Evolutionary conservation across 2,888 invertebrate species (phyloP), one percentile per base, ranked within the genome.

Genomic region (Xiphydria camelus): DNA sequence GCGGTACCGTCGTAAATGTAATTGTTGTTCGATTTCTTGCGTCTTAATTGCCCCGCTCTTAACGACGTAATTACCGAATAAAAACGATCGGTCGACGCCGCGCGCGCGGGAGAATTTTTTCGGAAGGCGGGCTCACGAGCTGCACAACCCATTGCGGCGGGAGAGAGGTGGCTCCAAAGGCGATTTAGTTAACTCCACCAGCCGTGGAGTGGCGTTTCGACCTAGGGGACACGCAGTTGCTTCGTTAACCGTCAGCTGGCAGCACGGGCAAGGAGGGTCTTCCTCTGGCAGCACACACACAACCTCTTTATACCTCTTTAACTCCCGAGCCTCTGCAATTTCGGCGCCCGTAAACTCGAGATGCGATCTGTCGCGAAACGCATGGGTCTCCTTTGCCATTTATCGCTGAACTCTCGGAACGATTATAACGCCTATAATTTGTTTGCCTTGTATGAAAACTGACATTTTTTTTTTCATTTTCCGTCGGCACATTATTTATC

Each of bases 201-300:
- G 34, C 57, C 64, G 58, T 5, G 4, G 31, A 32, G 62, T 41
- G 67, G 66, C 64, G 67, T 55, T 47, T 32, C 47, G 25, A 42
- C 45, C 10, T n/a, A n/a, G n/a, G n/a, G 29, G 47, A 33, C 26
- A 29, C 33, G 44, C 47, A 26, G 44, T 59, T 62, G 42, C 31
- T 35, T 36, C 41, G 29, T 23, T 26, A 31, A 38, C 61, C 73
- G 59, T 49, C 49, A 74, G 75, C 59, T 69, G 66, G 72, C 75
- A 73, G 73, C 75, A 75, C 71, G 55, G 57, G 68, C 63, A 73
- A 63, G 75, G 70, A n/a, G n/a, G n/a, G n/a, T n/a, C n/a, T n/a
- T n/a, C n/a, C n/a, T n/a, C n/a, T n/a, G n/a, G n/a, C n/a, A n/a
- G n/a, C n/a, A n/a, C n/a, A n/a, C n/a, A n/a, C n/a, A n/a, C n/a